Evolutionary conservation across 2,113 vertebrate species (phyloP).

Genomic region (Craseonycteris thonglongyai): DNA sequence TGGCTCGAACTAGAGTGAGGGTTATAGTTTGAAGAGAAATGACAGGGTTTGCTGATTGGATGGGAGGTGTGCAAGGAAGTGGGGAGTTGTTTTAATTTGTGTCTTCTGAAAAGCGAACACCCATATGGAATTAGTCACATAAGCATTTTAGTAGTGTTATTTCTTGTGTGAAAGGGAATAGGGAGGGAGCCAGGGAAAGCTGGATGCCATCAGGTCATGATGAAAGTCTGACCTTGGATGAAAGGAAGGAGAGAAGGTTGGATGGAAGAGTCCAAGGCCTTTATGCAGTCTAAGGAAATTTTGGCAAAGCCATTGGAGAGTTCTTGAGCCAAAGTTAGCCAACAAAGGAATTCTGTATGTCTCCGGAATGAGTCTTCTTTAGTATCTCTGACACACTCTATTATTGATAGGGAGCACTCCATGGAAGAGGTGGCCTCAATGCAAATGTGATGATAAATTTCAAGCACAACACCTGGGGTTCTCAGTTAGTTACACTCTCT

Average conservation of each 20-base stretch:
- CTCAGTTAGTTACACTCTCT: neutral
- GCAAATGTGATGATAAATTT: neutral
- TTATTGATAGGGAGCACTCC: neutral
- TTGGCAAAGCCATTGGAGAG: neutral
- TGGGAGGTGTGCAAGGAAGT: neutral
- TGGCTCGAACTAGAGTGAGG: neutral
- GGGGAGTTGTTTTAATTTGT: neutral
- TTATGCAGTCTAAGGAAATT: neutral
- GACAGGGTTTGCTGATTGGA: neutral
- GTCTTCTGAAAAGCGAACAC: neutral
- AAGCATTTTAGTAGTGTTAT: constrained; percentile 3
- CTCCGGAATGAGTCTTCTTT: neutral
- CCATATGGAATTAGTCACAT: neutral
- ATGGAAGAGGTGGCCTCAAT: neutral
- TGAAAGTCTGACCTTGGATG: neutral
- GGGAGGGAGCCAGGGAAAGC: neutral
- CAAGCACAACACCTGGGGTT: neutral
- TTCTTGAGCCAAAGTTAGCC: neutral
- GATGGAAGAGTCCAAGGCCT: neutral
- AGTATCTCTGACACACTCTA: neutral
- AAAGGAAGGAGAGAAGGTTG: neutral
- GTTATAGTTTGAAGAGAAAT: neutral
- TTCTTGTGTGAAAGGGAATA: neutral
- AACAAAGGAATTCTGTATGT: neutral
- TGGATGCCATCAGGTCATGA: neutral